phyloP scores from a whole-genome alignment of 2,888 invertebrate species.

The Polia nebulosa region DNA sequence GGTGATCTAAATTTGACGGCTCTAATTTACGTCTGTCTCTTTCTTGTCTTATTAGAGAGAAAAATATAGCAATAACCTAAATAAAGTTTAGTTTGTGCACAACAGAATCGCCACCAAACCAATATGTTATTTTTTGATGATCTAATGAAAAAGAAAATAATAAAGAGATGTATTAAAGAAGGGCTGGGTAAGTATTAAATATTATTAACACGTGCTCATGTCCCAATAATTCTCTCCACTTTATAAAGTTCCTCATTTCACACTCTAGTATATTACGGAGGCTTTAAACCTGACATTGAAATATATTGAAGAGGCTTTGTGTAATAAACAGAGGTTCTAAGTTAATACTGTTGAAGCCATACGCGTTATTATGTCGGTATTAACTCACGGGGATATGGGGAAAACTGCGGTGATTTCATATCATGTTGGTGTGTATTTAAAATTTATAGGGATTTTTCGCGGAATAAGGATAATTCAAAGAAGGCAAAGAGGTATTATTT shows the following conservation, averaged over 20 bases:
- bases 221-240: not conserved
- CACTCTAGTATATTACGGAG: not conserved
- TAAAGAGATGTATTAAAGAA: too few relatives aligned
- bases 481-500: not conserved
- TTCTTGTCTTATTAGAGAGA: too few relatives aligned
- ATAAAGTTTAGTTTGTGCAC: too few relatives aligned
- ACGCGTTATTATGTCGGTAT: not conserved
- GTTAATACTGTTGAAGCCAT: conserved; percentile 19
- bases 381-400: not conserved
- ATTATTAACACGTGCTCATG: not conserved
- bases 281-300: conserved; percentile 6
- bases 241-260: conserved; percentile 15
- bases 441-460: not conserved
- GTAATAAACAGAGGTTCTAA: conserved; percentile 13
- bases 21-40: too few relatives aligned
- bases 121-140: too few relatives aligned
- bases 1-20: too few relatives aligned
- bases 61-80: too few relatives aligned
- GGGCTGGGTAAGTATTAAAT: too few relatives aligned
- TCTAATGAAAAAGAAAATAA: too few relatives aligned
- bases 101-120: too few relatives aligned
- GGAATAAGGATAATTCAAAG: not conserved
- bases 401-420: not conserved
- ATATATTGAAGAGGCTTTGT: conserved; percentile 16
- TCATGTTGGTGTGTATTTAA: not conserved